Base-by-base conservation (phyloP, 92 coral and sea anemone species). In the Chrysogorgia sp. region DNA sequence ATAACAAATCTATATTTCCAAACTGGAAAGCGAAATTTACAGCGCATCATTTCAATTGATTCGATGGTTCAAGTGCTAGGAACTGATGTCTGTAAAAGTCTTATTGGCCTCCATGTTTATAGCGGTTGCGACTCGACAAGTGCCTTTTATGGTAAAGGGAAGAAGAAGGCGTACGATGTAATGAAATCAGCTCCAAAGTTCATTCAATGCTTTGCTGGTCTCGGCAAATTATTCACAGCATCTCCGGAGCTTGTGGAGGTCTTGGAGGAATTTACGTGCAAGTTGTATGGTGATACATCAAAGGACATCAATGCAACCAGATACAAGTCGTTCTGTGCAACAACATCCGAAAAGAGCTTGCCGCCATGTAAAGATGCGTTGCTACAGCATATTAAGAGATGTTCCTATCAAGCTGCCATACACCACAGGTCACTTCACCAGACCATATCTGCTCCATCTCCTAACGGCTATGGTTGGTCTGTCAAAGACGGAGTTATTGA, bases 391-490 rank as follows among this genome's bases (percentile, higher is more conserved):
- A 63, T 63, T 34, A 63, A 63, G 52, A 64, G 71, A 64, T 34
- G 71, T 64, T 34, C 50, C 28, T 64, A 64, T 64, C 71, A 64
- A 64, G 71, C 71, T 64, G 71, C 71, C 71, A 64, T 64, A 64
- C 71, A 64, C 49, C 50, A 64, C 13, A 64, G 71, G 40, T 34
- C 71, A 37, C 29, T 64, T 64, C 49, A 64, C 22, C 71, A 35
- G 50, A 43, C 59, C 35, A 68, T 68, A 41, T 25, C 58, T 68
- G 75, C 75, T 41, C 75, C 75, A 43, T 68, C 75, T 68, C 75
- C 75, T 15, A 10, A 68, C 37, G 75, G 59, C 34, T 68, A 68
- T 43, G 85, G 85, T n/a, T 81, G 85, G 85, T 55, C 75, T 21
- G 65, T 81, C 53, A 56, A 31, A 40, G 66, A 57, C n/a, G 41